These are phyloP conservation scores for Oscheius sp. DNA, from an alignment of 2,888 invertebrate species.

Conservation along the genomic window DNA sequence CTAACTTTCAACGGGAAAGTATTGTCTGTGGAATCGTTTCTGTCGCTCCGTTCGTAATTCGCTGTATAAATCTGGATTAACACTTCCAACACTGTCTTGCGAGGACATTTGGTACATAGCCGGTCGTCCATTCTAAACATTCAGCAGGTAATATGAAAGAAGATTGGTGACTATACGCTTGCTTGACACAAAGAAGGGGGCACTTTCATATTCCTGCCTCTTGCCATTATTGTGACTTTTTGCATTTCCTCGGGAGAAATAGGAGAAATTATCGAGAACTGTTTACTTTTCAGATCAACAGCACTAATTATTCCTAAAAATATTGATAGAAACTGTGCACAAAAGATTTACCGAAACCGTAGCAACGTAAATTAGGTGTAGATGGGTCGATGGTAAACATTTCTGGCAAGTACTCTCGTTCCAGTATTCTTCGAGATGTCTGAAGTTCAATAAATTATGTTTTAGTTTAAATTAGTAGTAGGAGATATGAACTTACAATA, in stretches of 20 bases:
- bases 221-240: conserved; percentile 13
- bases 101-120: background rate
- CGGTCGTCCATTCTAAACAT: background rate
- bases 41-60: background rate
- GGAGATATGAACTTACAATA: background rate
- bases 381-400: background rate
- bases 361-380: background rate
- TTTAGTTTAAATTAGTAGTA: background rate
- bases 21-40: background rate
- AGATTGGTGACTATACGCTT: background rate
- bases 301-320: conserved; percentile 14
- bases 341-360: background rate
- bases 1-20: background rate
- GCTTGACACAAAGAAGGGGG: background rate
- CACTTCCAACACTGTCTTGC: background rate
- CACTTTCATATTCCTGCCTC: background rate
- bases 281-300: background rate
- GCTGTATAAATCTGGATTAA: background rate
- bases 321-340: background rate
- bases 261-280: background rate
- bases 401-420: background rate
- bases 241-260: background rate
- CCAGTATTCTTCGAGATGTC: background rate
- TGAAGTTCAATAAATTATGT: background rate
- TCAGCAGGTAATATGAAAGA: background rate